Evolutionary conservation across 23 tunicate genomes (phyloP).

Genomic region (Clavelina lepadiformis): DNA sequence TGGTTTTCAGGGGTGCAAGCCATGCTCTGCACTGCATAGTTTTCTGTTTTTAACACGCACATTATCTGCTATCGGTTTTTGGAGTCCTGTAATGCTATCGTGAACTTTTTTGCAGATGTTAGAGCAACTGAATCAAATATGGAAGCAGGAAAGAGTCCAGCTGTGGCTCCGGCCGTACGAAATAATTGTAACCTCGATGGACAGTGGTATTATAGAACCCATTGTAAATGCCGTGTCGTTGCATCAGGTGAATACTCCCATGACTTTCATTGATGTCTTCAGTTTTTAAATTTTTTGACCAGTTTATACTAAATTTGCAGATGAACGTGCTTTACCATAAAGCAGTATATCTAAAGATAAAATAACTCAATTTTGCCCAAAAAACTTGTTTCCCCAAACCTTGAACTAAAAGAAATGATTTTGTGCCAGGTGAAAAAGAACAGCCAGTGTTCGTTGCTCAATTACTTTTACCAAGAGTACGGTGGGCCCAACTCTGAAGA

Average conservation of each 20-base stretch:
- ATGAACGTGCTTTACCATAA: too few species aligned
- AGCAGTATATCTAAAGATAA: too few species aligned
- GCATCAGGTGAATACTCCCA: too few species aligned
- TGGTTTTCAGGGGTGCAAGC: neutral
- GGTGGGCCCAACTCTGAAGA: constrained; percentile 97
- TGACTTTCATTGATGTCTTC: too few species aligned
- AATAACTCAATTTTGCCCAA: neutral
- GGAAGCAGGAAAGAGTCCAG: constrained; percentile 81
- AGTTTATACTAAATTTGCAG: too few species aligned
- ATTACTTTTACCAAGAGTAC: constrained; percentile 92
- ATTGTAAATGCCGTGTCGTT: constrained; percentile 90
- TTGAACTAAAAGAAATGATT: neutral
- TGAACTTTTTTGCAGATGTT: constrained; percentile 42
- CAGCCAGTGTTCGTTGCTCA: constrained; percentile 77
- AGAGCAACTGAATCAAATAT: constrained; percentile 50
- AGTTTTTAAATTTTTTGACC: too few species aligned
- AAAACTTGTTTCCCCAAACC: neutral
- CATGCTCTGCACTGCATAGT: neutral
- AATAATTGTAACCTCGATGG: constrained; percentile 90
- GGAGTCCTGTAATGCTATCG: neutral
- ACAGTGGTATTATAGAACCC: constrained; percentile 96
- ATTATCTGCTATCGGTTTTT: neutral
- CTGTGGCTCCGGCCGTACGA: constrained; percentile 98
- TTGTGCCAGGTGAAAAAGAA: constrained; percentile 91
- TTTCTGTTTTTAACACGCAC: neutral